A percentile compares a stretch with the other conserved stretches of the same genome.
These are phyloP conservation scores for Pomacea canaliculata DNA, from an alignment of 2,888 invertebrate genomes.

Conservation along the genomic window DNA sequence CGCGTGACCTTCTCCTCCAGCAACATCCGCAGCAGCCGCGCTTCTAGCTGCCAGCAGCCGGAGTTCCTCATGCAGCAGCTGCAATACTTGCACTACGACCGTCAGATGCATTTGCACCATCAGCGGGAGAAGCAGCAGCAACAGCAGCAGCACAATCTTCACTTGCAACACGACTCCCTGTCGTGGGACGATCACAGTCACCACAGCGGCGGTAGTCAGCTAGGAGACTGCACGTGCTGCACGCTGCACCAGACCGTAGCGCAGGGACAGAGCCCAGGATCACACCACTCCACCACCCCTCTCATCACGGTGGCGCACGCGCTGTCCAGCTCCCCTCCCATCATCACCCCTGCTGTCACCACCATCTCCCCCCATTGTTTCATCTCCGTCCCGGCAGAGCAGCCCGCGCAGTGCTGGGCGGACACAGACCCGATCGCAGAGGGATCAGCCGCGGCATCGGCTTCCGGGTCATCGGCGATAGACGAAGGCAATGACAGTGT, in stretches of 20 bases:
- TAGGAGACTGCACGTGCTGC: neutral
- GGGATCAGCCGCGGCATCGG: no score
- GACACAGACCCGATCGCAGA: no score
- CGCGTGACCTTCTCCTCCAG: neutral
- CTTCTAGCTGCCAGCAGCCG: slow-evolving; percentile 5
- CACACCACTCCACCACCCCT: neutral
- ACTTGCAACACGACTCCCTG: neutral
- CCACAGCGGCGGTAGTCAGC: slow-evolving; percentile 11
- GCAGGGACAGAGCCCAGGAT: neutral
- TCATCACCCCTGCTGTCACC: slow-evolving; percentile 17
- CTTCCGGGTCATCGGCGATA: neutral
- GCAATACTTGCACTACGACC: slow-evolving; percentile 18
- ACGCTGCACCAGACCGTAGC: no score
- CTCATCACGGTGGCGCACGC: neutral
- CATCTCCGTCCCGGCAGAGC: slow-evolving; percentile 1
- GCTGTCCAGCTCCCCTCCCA: slow-evolving; percentile 1
- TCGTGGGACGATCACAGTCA: slow-evolving; percentile 24
- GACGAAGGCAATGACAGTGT: neutral
- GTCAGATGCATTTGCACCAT: slow-evolving; percentile 10
- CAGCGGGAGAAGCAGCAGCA: slow-evolving; percentile 7
- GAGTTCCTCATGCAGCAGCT: slow-evolving; percentile 13
- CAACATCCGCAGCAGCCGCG: neutral
- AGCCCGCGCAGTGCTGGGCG: no score
- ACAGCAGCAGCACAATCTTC: slow-evolving; percentile 12
- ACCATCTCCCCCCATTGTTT: slow-evolving; percentile 13